Evolutionary conservation across 2,113 vertebrate species (phyloP), one percentile per base, ranked within the genome.

Genomic region (Prionailurus bengalensis): DNA sequence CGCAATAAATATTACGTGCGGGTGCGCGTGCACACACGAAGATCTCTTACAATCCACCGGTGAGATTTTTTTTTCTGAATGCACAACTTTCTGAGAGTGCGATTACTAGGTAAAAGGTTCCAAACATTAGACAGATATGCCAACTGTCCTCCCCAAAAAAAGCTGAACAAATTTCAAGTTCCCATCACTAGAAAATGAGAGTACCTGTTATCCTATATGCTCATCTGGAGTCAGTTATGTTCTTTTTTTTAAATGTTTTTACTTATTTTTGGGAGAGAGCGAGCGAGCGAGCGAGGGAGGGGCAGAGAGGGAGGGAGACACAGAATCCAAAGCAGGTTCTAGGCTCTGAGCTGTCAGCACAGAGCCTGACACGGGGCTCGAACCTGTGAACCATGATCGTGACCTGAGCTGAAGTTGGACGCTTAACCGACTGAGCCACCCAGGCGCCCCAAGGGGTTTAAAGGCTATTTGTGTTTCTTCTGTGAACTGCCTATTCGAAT

Each of bases 151-250:
- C 78, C 33, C 45, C 0, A 45, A 96, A 89, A 66, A 86, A 61
- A 86, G 58, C 73, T 90, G 68, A 94, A 70, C n/a, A 79, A 96
- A 87, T 82, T 93, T 91, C 84, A 58, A 93, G 16, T 66, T 39
- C 53, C 39, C 7, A 48, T 81, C n/a, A 86, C 25, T 23, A 92
- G 73, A 94, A 96, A 94, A 65, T 82, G 42, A 90, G 39, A 90
- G 25, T 27, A 79, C 7, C 36, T 78, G 36, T 81, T 92, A 65
- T 27, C 25, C 53, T 13, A 92, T 23, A 71, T 16, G 12, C 19
- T 82, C 42, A 73, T 31, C 74, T 83, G 55, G 9, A 73, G 33
- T 66, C 84, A 58, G 21, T 79, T 89, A 93, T 33, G 80, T 85
- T 48, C 89, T 93, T 80, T 36, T 93, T 96, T 88, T 8, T 1